A percentile compares a stretch with the other conserved stretches of the same genome.
Conservation (phyloP, 2,113 vertebrate genomes). For the Ageneiosus marmoratus region DNA sequence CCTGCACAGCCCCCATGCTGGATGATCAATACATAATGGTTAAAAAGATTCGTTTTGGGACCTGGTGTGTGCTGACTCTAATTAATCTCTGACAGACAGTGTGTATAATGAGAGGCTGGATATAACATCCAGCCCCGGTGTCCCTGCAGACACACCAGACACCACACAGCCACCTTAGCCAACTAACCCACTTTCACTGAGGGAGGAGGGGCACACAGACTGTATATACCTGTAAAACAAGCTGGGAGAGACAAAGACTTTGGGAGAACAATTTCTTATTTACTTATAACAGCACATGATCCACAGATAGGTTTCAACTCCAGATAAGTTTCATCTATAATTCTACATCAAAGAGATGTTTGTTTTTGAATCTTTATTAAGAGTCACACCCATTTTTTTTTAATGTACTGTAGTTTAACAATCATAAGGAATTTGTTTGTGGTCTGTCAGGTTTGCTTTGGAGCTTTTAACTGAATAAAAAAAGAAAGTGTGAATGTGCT, state of each 20-base stretch:
- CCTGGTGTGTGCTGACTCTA: conserved; percentile 61
- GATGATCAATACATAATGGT: conserved; percentile 70
- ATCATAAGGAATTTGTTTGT: background rate
- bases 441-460: background rate
- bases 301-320: background rate
- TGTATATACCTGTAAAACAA: background rate
- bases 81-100: conserved; percentile 71
- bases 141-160: conserved; percentile 59
- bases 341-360: background rate
- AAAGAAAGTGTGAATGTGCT: conserved; percentile 45
- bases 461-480: background rate
- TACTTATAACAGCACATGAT: background rate
- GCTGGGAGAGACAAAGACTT: background rate
- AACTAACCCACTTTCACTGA: conserved; percentile 59
- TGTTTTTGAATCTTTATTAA: background rate
- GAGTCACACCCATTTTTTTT: background rate
- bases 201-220: background rate
- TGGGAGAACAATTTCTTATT: background rate
- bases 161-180: conserved; percentile 69
- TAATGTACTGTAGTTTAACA: background rate
- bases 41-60: conserved; percentile 65
- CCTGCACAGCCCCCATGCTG: background rate
- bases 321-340: background rate
- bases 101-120: conserved; percentile 70
- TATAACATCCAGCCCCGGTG: conserved; percentile 63